A percentile compares a stretch with the other conserved stretches of the same genome.
phyloP scores from a whole-genome alignment of 2,113 vertebrate genomes.

The Struthidea cinerea region DNA sequence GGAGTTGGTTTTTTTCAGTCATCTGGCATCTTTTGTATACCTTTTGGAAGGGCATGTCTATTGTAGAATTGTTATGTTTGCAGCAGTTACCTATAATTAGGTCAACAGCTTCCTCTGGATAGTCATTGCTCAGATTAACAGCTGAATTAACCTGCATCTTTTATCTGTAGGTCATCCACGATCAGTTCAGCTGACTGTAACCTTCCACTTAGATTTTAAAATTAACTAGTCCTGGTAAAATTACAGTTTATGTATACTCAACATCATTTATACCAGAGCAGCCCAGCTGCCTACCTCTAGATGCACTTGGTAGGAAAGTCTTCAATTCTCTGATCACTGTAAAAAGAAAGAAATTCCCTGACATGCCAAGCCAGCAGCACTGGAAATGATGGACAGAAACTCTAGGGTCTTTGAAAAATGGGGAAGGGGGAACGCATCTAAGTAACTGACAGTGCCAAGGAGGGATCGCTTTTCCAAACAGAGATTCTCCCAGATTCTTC shows the following conservation, averaged over 20 bases:
- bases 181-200: not conserved
- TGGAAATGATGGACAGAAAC: not conserved
- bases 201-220: not conserved
- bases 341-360: not conserved
- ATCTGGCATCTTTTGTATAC: not conserved
- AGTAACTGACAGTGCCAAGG: not conserved
- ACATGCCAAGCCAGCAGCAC: not conserved
- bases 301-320: not conserved
- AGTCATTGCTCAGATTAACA: not conserved
- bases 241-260: not conserved
- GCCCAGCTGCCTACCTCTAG: not conserved
- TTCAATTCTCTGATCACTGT: not conserved
- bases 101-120: not conserved
- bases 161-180: not conserved
- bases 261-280: not conserved
- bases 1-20: not conserved
- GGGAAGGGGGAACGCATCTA: not conserved
- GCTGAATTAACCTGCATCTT: not conserved
- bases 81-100: not conserved
- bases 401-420: not conserved
- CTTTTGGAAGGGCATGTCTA: not conserved
- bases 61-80: not conserved
- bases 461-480: not conserved
- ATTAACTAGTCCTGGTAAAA: not conserved
- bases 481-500: not conserved